phyloP scores from a whole-genome alignment of 2,888 invertebrate genomes.

The Rotaria magnacalcarata region DNA sequence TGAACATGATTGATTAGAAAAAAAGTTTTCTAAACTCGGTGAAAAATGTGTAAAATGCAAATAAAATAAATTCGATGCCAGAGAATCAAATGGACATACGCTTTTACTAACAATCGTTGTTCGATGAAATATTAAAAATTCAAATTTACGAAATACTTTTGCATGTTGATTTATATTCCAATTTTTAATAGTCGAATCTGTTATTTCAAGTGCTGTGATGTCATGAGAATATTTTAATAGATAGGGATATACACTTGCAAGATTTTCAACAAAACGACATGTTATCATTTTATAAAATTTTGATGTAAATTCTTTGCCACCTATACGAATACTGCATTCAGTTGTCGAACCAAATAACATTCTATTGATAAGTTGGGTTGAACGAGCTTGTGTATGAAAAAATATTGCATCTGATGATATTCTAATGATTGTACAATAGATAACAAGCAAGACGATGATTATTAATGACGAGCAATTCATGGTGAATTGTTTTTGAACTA shows the following conservation, averaged over 20 bases:
- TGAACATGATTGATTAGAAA: not conserved
- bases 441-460: not conserved
- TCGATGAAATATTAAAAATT: conserved; percentile 15
- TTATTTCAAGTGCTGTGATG: not conserved
- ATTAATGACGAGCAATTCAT: not conserved
- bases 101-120: not conserved
- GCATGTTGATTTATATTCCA: not conserved
- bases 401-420: not conserved
- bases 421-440: not conserved
- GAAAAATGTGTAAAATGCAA: not conserved
- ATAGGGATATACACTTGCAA: not conserved
- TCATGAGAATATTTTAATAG: conserved; percentile 9
- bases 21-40: not conserved
- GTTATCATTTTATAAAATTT: conserved; percentile 1
- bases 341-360: not conserved
- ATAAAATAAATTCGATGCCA: not conserved
- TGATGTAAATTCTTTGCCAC: conserved; percentile 3
- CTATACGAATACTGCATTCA: conserved; percentile 23
- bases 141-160: not conserved
- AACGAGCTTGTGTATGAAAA: not conserved
- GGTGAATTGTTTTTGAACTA: not conserved
- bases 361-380: not conserved
- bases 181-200: not conserved
- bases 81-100: not conserved
- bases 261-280: conserved; percentile 25